These are phyloP conservation scores for Pocillopora verrucosa DNA, from an alignment of 64 coral and sea anemone species.

Conservation along the genomic window DNA sequence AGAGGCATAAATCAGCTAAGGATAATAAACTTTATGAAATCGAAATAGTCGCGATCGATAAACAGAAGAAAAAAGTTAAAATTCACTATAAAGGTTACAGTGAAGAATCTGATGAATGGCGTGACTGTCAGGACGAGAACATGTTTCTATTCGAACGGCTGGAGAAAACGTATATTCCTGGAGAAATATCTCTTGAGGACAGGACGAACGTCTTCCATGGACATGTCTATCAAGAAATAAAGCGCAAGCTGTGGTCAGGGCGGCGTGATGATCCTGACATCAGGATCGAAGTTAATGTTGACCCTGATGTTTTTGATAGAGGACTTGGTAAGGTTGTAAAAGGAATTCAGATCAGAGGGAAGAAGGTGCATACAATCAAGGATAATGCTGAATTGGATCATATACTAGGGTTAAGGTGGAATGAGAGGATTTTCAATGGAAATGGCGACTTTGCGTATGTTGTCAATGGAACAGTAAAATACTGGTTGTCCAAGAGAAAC, in stretches of 20 bases:
- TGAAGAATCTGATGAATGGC: conserved; percentile 37
- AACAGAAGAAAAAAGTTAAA: background rate
- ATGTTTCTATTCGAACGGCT: conserved; percentile 4
- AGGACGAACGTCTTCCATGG: conserved; percentile 14
- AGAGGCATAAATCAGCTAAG: too few relatives aligned
- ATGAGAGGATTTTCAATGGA: conserved; percentile 22
- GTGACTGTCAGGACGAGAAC: background rate
- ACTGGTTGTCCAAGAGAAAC: conserved; percentile 22
- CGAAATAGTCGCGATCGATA: conserved; percentile 18
- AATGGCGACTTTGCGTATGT: conserved; percentile 55
- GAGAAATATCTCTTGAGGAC: conserved; percentile 1
- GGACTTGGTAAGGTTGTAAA: conserved; percentile 11
- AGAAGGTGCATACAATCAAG: background rate
- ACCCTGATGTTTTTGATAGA: conserved; percentile 41
- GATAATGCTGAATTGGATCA: conserved; percentile 4
- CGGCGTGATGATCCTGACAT: conserved; percentile 50
- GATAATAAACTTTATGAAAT: conserved; percentile 58
- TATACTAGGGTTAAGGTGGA: conserved; percentile 21
- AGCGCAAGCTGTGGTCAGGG: conserved; percentile 30
- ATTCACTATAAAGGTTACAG: conserved; percentile 42
- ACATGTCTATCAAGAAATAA: conserved; percentile 41
- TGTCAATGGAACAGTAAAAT: conserved; percentile 27
- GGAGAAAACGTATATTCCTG: conserved; percentile 13
- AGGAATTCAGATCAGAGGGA: conserved; percentile 10
- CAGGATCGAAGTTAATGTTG: conserved; percentile 28